Conservation (phyloP, 1,140 invertebrate species). For the Amphibalanus amphitrite region DNA sequence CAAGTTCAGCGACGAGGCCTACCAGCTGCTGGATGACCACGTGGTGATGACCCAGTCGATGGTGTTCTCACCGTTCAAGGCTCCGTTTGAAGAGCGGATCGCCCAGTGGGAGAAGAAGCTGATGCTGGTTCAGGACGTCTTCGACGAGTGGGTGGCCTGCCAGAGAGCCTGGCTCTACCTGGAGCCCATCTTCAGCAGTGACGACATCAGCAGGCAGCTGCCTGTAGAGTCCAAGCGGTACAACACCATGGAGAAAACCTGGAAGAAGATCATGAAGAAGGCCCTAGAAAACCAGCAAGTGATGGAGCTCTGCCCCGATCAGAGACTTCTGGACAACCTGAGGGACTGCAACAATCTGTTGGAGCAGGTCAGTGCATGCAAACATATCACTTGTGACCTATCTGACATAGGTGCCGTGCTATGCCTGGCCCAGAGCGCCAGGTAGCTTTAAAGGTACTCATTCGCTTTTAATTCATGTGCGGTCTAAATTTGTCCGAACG, state of each 20-base stretch:
- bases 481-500: too few species aligned
- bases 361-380: slow-evolving; percentile 45
- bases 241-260: slow-evolving; percentile 57
- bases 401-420: too few species aligned
- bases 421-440: too few species aligned
- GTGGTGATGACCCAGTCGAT: slow-evolving; percentile 94
- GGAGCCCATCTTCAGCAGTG: slow-evolving; percentile 92
- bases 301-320: slow-evolving; percentile 12
- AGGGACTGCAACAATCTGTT: slow-evolving; percentile 27
- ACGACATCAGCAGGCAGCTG: slow-evolving; percentile 86
- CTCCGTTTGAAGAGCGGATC: slow-evolving; percentile 70
- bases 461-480: too few species aligned
- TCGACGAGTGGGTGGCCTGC: slow-evolving; percentile 91
- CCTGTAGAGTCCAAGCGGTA: slow-evolving; percentile 74
- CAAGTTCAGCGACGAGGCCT: slow-evolving; percentile 83
- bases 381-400: too few species aligned
- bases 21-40: slow-evolving; percentile 83
- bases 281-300: slow-evolving; percentile 49
- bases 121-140: slow-evolving; percentile 52
- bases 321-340: background rate
- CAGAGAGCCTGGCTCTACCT: slow-evolving; percentile 94
- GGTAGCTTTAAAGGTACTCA: too few species aligned
- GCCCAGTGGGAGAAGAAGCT: slow-evolving; percentile 39
- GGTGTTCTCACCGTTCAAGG: slow-evolving; percentile 92
- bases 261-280: slow-evolving; percentile 86